Conservation (phyloP, 2,888 invertebrate genomes). For the Hirudinaria manillensis region DNA sequence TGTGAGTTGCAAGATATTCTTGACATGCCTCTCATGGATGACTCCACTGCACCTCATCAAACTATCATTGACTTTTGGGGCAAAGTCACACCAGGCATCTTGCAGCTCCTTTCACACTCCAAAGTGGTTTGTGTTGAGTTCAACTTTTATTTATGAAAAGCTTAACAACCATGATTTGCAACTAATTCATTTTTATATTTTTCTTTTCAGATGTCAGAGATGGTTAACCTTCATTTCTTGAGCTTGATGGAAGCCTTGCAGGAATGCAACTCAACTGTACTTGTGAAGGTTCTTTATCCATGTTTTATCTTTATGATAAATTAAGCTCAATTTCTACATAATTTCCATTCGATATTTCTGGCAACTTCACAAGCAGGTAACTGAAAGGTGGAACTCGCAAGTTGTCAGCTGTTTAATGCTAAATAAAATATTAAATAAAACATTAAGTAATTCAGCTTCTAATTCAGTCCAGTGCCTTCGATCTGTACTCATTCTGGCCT, state of each 20-base stretch:
- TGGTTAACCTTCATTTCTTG: conserved; percentile 92
- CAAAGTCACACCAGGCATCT: conserved; percentile 82
- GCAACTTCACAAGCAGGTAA: no score
- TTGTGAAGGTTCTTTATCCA: conserved; percentile 66
- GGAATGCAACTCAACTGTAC: conserved; percentile 86
- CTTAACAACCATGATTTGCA: not conserved
- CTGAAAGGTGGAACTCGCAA: no score
- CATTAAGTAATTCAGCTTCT: not conserved
- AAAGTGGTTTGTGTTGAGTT: conserved; percentile 68
- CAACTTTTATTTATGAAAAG: not conserved
- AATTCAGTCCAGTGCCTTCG: not conserved
- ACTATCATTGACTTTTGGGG: conserved; percentile 96
- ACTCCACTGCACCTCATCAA: conserved; percentile 49
- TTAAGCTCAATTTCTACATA: not conserved
- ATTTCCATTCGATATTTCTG: no score
- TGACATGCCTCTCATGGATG: conserved; percentile 57
- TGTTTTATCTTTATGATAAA: not conserved
- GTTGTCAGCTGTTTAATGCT: no score
- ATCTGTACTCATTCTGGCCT: not conserved
- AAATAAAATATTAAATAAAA: conserved; percentile 15
- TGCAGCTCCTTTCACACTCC: conserved; percentile 83
- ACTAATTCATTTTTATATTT: not conserved
- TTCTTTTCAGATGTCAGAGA: conserved; percentile 76
- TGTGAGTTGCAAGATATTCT: conserved; percentile 77
- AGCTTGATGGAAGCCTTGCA: conserved; percentile 87